phyloP scores from a whole-genome alignment of 2,888 invertebrate species.

The Microctonus hyperodae region DNA sequence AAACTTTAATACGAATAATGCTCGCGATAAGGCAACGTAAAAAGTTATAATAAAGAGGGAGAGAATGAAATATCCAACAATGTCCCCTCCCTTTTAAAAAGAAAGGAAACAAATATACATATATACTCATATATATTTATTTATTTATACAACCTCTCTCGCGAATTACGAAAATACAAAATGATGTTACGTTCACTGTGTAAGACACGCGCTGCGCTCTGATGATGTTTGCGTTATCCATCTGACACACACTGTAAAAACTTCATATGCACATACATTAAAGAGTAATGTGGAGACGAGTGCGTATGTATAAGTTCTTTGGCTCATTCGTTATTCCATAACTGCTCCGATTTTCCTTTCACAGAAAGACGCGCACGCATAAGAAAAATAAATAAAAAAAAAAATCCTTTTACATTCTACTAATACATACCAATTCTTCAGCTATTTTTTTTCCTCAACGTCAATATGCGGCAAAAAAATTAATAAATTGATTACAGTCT shows the following conservation, averaged over 20 bases:
- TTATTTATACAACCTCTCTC: slow-evolving; percentile 6
- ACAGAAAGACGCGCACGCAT: neutral
- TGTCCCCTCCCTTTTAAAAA: neutral
- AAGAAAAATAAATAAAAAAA: neutral
- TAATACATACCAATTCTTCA: neutral
- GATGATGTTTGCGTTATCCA: slow-evolving; percentile 7
- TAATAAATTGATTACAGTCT: too few species aligned
- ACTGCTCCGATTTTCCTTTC: slow-evolving; percentile 4
- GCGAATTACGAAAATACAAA: slow-evolving; percentile 32
- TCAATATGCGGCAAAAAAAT: too few species aligned
- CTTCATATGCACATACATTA: neutral
- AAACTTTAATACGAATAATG: slow-evolving; percentile 29
- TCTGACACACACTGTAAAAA: neutral
- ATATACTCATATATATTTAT: too few species aligned
- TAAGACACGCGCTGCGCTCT: slow-evolving; percentile 9
- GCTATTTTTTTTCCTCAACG: neutral
- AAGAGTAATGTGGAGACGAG: neutral
- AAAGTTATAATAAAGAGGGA: neutral
- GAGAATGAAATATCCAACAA: neutral
- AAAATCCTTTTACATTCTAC: neutral
- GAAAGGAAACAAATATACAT: slow-evolving; percentile 27
- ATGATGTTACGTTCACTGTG: slow-evolving; percentile 30
- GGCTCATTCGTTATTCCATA: slow-evolving; percentile 4
- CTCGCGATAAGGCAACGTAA: slow-evolving; percentile 4
- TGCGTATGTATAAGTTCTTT: neutral